Conservation (phyloP, 2,797 vertebrate genomes). For the Dipus sagitta region DNA sequence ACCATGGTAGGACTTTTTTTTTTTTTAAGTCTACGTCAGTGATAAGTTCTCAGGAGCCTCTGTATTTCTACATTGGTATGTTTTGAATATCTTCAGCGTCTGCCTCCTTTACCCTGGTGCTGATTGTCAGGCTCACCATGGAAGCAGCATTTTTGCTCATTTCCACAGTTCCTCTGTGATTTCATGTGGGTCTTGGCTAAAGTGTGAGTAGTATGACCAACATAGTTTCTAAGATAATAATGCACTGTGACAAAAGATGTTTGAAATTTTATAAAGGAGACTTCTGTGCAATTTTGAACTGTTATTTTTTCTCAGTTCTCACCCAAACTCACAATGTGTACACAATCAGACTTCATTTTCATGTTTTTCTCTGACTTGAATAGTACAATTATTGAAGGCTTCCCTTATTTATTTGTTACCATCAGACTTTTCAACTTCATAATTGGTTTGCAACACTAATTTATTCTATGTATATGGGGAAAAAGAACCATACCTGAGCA, state of each 20-base stretch:
- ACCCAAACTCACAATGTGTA: neutral
- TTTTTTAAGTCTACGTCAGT: too few species aligned
- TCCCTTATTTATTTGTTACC: neutral
- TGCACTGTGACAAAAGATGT: slow-evolving; percentile 67
- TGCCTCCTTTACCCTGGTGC: too few species aligned
- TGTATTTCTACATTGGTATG: too few species aligned
- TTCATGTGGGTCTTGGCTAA: too few species aligned
- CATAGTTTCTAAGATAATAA: slow-evolving; percentile 76
- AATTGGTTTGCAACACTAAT: neutral
- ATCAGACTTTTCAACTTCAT: neutral
- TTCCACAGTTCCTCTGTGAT: too few species aligned
- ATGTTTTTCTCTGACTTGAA: neutral
- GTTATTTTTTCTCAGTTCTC: neutral
- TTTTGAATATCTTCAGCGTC: too few species aligned
- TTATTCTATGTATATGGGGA: slow-evolving; percentile 9
- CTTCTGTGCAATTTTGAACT: slow-evolving; percentile 19
- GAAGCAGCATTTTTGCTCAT: too few species aligned
- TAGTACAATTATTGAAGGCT: neutral
- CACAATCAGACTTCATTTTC: neutral
- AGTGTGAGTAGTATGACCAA: too few species aligned
- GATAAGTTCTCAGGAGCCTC: too few species aligned
- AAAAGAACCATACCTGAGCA: neutral
- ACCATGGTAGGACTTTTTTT: too few species aligned
- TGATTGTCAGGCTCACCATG: too few species aligned
- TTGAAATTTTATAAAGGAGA: slow-evolving; percentile 63